phyloP scores from a whole-genome alignment of 2,113 vertebrate genomes.

The Chrysemys picta region DNA sequence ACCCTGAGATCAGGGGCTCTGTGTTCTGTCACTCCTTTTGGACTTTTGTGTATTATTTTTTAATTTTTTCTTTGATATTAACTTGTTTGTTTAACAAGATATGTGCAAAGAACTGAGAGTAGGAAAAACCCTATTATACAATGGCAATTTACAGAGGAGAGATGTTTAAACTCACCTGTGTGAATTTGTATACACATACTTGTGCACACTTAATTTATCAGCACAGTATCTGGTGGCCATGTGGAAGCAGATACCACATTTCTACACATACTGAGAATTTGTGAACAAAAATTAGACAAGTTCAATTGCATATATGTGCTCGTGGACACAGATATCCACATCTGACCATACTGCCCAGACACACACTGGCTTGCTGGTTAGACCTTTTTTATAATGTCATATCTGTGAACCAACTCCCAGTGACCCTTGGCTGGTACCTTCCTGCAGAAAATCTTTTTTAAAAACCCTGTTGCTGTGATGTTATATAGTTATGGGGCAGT shows the following conservation, averaged over 20 bases:
- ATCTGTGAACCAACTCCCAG: not conserved
- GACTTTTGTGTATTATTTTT: not conserved
- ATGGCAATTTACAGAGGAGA: not conserved
- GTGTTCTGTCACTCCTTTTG: accelerated
- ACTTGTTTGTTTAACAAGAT: not conserved
- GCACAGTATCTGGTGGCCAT: not conserved
- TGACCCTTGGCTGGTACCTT: not conserved
- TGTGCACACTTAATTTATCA: not conserved
- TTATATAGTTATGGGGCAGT: not conserved
- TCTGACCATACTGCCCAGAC: not conserved
- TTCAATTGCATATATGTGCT: not conserved
- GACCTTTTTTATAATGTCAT: not conserved
- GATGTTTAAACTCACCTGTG: not conserved
- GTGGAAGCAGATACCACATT: not conserved
- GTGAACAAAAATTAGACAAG: not conserved
- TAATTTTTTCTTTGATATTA: not conserved
- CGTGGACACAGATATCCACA: not conserved
- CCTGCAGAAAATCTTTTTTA: not conserved
- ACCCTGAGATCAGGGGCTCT: not conserved
- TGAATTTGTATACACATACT: not conserved
- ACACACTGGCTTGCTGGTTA: not conserved
- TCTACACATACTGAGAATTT: not conserved
- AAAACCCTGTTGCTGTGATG: not conserved
- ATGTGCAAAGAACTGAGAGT: not conserved
- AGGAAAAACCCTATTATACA: not conserved